Evolutionary conservation across 2,888 invertebrate species (phyloP), one percentile per base, ranked within the genome.

Genomic region (Hirtodrosophila trivittata): DNA sequence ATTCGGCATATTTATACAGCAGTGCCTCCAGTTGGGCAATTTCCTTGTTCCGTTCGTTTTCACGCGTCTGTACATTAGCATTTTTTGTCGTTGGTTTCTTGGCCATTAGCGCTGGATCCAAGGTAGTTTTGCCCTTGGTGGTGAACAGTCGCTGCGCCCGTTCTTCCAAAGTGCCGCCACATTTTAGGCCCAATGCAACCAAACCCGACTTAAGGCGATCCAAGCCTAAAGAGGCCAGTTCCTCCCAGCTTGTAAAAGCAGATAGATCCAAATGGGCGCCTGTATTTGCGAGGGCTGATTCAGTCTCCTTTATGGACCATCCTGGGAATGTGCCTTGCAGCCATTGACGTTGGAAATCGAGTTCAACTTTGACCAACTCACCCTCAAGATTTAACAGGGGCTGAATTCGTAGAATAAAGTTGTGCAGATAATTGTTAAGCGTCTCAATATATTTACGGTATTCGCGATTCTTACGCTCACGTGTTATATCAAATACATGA

Each of bases 211-310:
- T 99, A 30, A 99, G 92, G 88, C 99, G 94, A 92, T 99, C 99
- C 75, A 99, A 91, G 13, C 99, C 99, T 1, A 99, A 92, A 0
- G 98, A 98, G 0, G 99, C 98, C 66, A 99, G 91, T 91, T 99
- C 99, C 91, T 97, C 97, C 94, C 97, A 96, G 13, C 98, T 98
- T 0, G 97, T 97, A 90, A 99, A 99, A 0, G 98, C 98, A 0
- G 98, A 98, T n/a, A 99, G 92, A 91, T 99, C 99, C 69, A 99
- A 93, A 92, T 98, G 98, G 2, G 99, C 99, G 13, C 98, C 98
- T 3, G 97, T 94, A 89, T 98, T 97, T 0, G 98, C 95, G 66
- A 99, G 90, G 1, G 98, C 98, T 60, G 97, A 96, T 41, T 96
- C 96, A 0, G 96, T 95, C 91, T 98, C 98, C 94, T 98, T 97